phyloP scores from a whole-genome alignment of 2,797 vertebrate species.

The Eleutherodactylus coqui region DNA sequence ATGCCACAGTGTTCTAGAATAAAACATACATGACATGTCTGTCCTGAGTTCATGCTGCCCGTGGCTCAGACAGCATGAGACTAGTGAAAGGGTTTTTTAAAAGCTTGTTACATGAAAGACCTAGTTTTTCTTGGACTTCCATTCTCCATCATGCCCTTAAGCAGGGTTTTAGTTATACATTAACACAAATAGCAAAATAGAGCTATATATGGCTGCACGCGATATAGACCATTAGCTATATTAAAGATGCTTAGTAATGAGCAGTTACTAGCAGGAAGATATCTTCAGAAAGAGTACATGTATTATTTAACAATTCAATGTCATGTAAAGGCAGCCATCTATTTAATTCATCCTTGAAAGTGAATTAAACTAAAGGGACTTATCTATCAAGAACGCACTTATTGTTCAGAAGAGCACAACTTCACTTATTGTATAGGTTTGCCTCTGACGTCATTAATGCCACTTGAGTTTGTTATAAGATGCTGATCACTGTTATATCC shows the following conservation, averaged over 20 bases:
- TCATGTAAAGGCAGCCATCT: background rate
- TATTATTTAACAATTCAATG: background rate
- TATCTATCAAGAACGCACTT: too few species aligned
- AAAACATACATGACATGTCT: too few species aligned
- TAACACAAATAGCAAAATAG: background rate
- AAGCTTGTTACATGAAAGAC: background rate
- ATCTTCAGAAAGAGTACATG: background rate
- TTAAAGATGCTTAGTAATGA: background rate
- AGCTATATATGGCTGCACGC: background rate
- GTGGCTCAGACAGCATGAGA: too few species aligned
- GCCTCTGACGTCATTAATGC: too few species aligned
- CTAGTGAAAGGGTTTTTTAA: too few species aligned
- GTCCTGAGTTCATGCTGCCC: too few species aligned
- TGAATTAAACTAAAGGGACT: background rate
- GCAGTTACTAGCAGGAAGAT: background rate
- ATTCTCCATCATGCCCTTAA: background rate
- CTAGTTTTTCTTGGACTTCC: background rate
- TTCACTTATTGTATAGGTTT: too few species aligned
- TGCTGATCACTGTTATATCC: too few species aligned
- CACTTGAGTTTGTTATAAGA: too few species aligned
- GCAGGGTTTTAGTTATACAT: conserved; percentile 11
- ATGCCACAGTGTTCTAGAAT: too few species aligned
- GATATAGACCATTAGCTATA: background rate
- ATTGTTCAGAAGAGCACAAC: too few species aligned
- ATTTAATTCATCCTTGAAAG: background rate